Evolutionary conservation across 2,797 vertebrate genomes (phyloP).

Genomic region (Apogon talboti): DNA sequence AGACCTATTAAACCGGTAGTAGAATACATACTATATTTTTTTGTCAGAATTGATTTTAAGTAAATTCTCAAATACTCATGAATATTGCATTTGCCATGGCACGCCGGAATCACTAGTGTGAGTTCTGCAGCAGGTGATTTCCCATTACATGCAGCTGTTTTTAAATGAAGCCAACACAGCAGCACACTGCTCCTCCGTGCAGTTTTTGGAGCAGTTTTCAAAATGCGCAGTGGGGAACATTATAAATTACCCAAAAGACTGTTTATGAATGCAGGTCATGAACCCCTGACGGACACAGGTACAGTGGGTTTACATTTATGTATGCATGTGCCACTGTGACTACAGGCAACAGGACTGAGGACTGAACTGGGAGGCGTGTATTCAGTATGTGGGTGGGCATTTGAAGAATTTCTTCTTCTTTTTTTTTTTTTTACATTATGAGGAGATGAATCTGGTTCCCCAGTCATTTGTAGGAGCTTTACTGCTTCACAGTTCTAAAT

Average conservation of each 20-base stretch:
- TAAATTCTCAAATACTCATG: conserved; percentile 49
- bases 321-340: conserved; percentile 6
- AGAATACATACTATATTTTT: background rate
- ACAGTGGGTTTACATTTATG: conserved; percentile 45
- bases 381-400: conserved; percentile 1
- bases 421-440: no score
- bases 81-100: conserved; percentile 57
- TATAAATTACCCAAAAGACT: conserved; percentile 29
- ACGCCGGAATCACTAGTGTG: conserved; percentile 34
- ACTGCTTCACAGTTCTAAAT: no score
- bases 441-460: no score
- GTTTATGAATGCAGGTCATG: conserved; percentile 12
- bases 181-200: conserved; percentile 19
- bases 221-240: conserved; percentile 29
- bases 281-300: conserved; percentile 43
- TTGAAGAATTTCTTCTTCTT: no score
- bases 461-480: no score
- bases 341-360: background rate
- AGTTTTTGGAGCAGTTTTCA: conserved; percentile 32
- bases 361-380: no score
- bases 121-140: conserved; percentile 43
- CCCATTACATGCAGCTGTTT: conserved; percentile 52
- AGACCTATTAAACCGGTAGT: conserved; percentile 24
- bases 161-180: conserved; percentile 40
- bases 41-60: conserved; percentile 32